Evolutionary conservation across 2,888 invertebrate genomes (phyloP).

Genomic region (Cantharis lateralis): DNA sequence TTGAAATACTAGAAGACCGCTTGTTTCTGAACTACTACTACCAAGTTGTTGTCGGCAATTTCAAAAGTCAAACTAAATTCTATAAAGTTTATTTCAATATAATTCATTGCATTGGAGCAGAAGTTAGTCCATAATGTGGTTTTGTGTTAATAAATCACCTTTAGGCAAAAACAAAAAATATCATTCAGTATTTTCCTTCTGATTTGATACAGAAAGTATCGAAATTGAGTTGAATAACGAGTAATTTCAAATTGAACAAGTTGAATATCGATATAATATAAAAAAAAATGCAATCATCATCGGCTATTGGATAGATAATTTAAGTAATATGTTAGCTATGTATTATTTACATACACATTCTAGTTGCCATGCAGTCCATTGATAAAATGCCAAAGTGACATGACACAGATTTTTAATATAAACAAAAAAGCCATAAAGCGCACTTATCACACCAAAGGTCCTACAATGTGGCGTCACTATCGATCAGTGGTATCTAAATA

Average conservation of each 20-base stretch:
- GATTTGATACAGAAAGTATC: not conserved
- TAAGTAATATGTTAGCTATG: not conserved
- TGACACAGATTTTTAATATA: constrained; percentile 25
- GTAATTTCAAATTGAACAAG: not conserved
- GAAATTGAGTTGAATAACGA: too few species aligned
- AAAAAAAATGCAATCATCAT: not conserved
- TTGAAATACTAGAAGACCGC: not conserved
- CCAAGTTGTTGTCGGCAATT: not conserved
- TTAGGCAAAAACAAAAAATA: not conserved
- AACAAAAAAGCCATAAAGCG: constrained; percentile 8
- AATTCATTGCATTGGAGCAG: not conserved
- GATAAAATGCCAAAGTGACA: constrained; percentile 32
- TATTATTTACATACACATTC: constrained; percentile 29
- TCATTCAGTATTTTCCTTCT: not conserved
- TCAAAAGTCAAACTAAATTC: not conserved
- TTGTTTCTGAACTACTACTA: not conserved
- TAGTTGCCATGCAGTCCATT: constrained; percentile 29
- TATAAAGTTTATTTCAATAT: not conserved
- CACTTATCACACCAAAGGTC: constrained; percentile 4
- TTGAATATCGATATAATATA: not conserved
- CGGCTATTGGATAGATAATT: not conserved
- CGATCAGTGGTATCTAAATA: not conserved
- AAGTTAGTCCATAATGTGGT: not conserved
- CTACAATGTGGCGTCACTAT: not conserved
- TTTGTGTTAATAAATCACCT: not conserved